Conservation (phyloP, 2,888 invertebrate genomes). For the Lycia hirtaria region DNA sequence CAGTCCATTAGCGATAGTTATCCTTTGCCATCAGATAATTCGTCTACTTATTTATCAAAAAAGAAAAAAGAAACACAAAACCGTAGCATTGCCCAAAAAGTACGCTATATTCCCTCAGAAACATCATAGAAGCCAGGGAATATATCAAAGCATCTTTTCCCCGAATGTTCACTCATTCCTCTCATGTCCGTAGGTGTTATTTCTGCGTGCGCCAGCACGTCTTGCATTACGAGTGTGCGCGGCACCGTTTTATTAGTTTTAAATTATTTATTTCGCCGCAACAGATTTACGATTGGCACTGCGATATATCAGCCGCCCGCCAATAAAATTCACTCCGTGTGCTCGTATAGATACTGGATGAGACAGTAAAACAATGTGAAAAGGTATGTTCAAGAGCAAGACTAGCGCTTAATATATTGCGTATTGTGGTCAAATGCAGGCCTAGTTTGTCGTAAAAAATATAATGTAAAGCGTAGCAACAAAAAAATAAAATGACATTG, state of each 20-base stretch:
- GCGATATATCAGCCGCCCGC: constrained; percentile 80
- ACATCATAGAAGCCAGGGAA: background rate
- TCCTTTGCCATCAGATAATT: too few relatives aligned
- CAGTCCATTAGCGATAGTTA: too few relatives aligned
- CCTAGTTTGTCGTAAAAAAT: too few relatives aligned
- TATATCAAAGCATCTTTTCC: constrained; percentile 2
- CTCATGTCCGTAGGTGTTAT: constrained; percentile 19
- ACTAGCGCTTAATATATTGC: too few relatives aligned
- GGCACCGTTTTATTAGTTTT: constrained; percentile 81
- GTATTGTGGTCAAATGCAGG: too few relatives aligned
- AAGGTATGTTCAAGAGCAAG: too few relatives aligned
- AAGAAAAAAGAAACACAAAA: too few relatives aligned
- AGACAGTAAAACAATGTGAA: background rate
- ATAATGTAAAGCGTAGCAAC: too few relatives aligned
- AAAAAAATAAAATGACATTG: too few relatives aligned
- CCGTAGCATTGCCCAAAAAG: too few relatives aligned
- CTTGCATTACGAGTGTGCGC: constrained; percentile 49
- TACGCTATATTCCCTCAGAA: background rate
- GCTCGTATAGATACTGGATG: constrained; percentile 45
- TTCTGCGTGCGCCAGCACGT: constrained; percentile 28
- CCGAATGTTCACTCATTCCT: constrained; percentile 1
- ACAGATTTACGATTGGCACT: constrained; percentile 82
- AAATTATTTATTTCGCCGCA: constrained; percentile 83
- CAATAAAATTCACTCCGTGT: constrained; percentile 70
- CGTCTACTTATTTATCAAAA: too few relatives aligned